A percentile compares a stretch with the other conserved stretches of the same genome.
Evolutionary conservation across 2,113 vertebrate species (phyloP).

Genomic region (Mastomys natalensis): DNA sequence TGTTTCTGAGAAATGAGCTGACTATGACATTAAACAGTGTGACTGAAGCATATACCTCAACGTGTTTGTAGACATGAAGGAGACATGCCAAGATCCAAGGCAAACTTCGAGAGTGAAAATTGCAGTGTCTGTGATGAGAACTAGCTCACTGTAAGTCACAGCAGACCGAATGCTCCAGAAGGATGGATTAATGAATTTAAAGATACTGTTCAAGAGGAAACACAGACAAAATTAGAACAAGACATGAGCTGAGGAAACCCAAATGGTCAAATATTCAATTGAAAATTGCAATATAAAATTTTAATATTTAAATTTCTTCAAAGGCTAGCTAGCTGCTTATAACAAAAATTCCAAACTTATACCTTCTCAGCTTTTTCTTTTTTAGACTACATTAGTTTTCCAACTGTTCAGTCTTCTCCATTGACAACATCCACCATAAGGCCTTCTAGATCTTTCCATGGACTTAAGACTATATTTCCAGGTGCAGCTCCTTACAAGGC

Average conservation of each 20-base stretch:
- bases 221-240: background rate
- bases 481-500: background rate
- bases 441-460: too few relatives aligned
- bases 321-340: background rate
- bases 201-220: background rate
- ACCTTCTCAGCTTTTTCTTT: background rate
- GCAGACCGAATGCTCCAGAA: background rate
- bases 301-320: too few relatives aligned
- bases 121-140: background rate
- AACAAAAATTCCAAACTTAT: background rate
- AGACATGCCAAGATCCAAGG: background rate
- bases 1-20: background rate
- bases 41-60: background rate
- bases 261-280: background rate
- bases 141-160: too few relatives aligned
- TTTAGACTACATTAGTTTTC: background rate
- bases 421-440: background rate
- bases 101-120: background rate
- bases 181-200: background rate
- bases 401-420: background rate
- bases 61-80: background rate
- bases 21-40: background rate
- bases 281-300: too few relatives aligned
- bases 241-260: background rate
- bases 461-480: background rate